These are phyloP conservation scores for Acleris emargana DNA, from an alignment of 2,888 invertebrate genomes.

Conservation along the genomic window DNA sequence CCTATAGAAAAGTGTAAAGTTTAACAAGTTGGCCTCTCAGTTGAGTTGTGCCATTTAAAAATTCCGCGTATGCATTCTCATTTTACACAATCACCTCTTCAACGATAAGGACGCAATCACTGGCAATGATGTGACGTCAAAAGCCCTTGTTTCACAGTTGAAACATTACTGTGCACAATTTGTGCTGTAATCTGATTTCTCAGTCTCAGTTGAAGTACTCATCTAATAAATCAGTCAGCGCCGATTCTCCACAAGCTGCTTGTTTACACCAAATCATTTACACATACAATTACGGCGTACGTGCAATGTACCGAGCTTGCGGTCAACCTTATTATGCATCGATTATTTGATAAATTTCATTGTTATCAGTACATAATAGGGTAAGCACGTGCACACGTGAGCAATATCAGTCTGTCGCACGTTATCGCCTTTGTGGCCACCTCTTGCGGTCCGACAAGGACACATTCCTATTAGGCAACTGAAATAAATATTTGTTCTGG, in stretches of 20 bases:
- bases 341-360: constrained; percentile 73
- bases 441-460: constrained; percentile 32
- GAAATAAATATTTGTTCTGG: constrained; percentile 10
- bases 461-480: constrained; percentile 25
- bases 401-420: constrained; percentile 24
- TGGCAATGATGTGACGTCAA: too few species aligned
- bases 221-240: not conserved
- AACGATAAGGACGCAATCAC: too few species aligned
- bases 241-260: not conserved
- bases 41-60: too few species aligned
- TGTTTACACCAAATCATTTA: not conserved
- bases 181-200: not conserved
- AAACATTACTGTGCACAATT: not conserved
- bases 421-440: constrained; percentile 39
- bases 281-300: constrained; percentile 19
- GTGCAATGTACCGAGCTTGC: constrained; percentile 23
- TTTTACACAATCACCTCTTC: too few species aligned
- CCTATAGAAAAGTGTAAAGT: too few species aligned
- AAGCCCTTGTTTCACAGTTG: too few species aligned
- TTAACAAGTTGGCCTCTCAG: too few species aligned
- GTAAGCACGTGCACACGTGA: constrained; percentile 56
- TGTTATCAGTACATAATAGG: constrained; percentile 60
- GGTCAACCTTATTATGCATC: constrained; percentile 57
- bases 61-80: too few species aligned
- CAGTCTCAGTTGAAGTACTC: not conserved